These are phyloP conservation scores for Percina caprodes DNA, from an alignment of 2,113 vertebrate species.

Conservation along the genomic window DNA sequence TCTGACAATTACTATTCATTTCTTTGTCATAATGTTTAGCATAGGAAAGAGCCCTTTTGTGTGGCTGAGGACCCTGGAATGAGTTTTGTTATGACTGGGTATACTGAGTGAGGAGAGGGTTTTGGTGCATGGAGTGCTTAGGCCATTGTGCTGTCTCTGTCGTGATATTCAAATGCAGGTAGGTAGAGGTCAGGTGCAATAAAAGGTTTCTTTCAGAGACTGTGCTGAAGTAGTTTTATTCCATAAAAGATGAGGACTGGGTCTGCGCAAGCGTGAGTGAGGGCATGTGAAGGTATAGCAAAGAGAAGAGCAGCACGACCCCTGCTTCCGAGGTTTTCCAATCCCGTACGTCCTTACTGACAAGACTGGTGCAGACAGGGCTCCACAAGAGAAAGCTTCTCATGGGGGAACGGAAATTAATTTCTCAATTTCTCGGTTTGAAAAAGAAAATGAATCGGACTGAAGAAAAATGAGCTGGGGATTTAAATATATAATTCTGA, in stretches of 20 bases:
- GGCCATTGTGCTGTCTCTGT: conserved; percentile 44
- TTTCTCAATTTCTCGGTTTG: conserved; percentile 41
- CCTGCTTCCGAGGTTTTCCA: conserved; percentile 47
- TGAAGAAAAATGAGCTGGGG: conserved; percentile 17
- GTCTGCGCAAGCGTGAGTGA: conserved; percentile 21
- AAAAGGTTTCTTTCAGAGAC: conserved; percentile 57
- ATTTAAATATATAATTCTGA: conserved; percentile 69
- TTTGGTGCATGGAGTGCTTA: conserved; percentile 19
- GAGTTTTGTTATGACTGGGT: conserved; percentile 38
- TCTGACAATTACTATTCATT: conserved; percentile 52
- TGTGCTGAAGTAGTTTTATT: conserved; percentile 52
- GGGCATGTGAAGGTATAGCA: conserved; percentile 26
- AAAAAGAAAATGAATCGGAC: background rate
- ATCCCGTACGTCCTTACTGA: conserved; percentile 36
- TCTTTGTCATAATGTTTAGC: conserved; percentile 57
- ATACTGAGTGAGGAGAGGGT: conserved; percentile 1
- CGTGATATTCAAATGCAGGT: conserved; percentile 74
- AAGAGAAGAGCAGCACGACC: conserved; percentile 47
- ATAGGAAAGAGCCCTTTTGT: conserved; percentile 47
- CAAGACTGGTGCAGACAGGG: conserved; percentile 1
- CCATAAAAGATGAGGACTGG: conserved; percentile 60
- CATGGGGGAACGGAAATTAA: conserved; percentile 63
- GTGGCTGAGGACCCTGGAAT: conserved; percentile 24
- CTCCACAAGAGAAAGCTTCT: no score
- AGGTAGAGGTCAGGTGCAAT: conserved; percentile 61